Base-by-base conservation (phyloP, 2,113 vertebrate genomes). In the Misgurnus anguillicaudatus region DNA sequence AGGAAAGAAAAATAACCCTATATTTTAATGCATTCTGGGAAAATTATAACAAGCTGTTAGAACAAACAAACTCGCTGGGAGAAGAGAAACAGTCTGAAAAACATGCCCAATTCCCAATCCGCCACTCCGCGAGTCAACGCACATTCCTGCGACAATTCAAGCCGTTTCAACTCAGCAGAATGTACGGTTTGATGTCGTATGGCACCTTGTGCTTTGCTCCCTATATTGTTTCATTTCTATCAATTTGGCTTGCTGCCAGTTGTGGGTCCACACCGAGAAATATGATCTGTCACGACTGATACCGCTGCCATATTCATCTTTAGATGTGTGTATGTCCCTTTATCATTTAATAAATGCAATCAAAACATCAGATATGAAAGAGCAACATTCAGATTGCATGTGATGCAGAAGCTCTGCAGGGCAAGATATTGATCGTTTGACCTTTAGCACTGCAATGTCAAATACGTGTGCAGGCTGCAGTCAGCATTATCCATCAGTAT, bases 341-440 rank as follows among this genome's bases (percentile, higher is more conserved):
- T n/a, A 55, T 53, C 55, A 69, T 68, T 78, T 75, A 47, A 73
- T 42, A 74, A 68, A 81, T 53, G 48, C 77, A 53, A 48, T 58
- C 16, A 75, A 17, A 74, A 38, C 77, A 72, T 62, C 55, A 73
- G 42, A n/a, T 65, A 41, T 21, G 4, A 58, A 41, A 51, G 48
- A 51, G 19, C 69, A 60, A 48, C 41, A n/a, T 68, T 77, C 36
- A 57, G 36, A 80, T 19, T 14, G 71, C 31, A 7, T 64, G 47
- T 67, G 6, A 17, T 69, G 36, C 70, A 58, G 47, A 42, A 45
- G n/a, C 24, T 45, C 75, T 48, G 13, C 9, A 65, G 75, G 67
- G 51, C 51, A 68, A 16, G 11, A 60, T 81, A 84, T 84, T 76
- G 83, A 84, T 84, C 79, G 79, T 70, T 10, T 81, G 75, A 84